These are phyloP conservation scores for Leucophenga maculata DNA, from an alignment of 2,888 invertebrate genomes.

Conservation along the genomic window DNA sequence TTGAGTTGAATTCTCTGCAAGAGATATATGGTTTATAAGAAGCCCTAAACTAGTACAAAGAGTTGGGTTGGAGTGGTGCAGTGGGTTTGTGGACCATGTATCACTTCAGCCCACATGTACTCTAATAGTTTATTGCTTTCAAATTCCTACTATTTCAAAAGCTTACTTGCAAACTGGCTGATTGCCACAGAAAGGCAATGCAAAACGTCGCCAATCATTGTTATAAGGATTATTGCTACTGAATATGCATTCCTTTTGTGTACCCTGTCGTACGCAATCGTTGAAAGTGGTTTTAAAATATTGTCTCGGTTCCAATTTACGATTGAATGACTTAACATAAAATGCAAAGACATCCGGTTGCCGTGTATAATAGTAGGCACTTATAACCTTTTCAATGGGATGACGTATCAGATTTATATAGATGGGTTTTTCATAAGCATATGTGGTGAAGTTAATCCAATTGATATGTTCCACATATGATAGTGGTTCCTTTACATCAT, in stretches of 20 bases:
- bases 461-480: slow-evolving; percentile 89
- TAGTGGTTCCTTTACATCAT: slow-evolving; percentile 80
- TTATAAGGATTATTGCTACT: slow-evolving; percentile 85
- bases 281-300: slow-evolving; percentile 71
- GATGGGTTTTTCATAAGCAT: slow-evolving; percentile 83
- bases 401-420: slow-evolving; percentile 90
- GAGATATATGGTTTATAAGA: not conserved
- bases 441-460: slow-evolving; percentile 87
- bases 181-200: slow-evolving; percentile 89
- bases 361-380: slow-evolving; percentile 87
- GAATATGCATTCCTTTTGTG: slow-evolving; percentile 57
- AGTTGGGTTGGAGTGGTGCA: no score
- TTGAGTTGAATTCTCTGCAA: slow-evolving; percentile 86
- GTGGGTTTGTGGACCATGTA: no score
- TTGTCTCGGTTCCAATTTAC: slow-evolving; percentile 20
- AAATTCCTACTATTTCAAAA: not conserved
- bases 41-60: no score
- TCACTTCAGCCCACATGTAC: no score
- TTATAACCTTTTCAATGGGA: slow-evolving; percentile 88
- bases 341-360: slow-evolving; percentile 25
- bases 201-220: slow-evolving; percentile 85
- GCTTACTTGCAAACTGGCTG: slow-evolving; percentile 83
- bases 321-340: not conserved
- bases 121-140: not conserved
- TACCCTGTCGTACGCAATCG: slow-evolving; percentile 78